Conservation (phyloP, 1,140 invertebrate species). For the Drosophila rufa region DNA sequence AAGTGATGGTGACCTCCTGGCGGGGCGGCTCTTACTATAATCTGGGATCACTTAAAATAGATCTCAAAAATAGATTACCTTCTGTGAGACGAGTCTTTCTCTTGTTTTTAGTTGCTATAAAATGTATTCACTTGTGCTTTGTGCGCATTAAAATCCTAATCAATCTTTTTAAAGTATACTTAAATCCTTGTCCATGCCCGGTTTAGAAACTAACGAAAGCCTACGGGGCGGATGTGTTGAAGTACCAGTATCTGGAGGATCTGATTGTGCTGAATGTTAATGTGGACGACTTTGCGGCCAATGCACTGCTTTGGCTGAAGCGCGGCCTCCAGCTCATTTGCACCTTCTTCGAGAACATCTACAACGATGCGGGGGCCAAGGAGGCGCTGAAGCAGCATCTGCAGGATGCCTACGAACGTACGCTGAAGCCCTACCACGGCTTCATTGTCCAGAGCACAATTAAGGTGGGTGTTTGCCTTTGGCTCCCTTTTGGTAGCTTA, state of each 20-base stretch:
- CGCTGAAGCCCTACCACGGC: conserved; percentile 82
- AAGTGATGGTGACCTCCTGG: too few relatives aligned
- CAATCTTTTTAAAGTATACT: neutral
- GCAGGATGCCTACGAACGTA: conserved; percentile 79
- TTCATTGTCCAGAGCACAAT: conserved; percentile 84
- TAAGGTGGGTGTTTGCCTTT: conserved; percentile 45
- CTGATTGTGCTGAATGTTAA: conserved; percentile 89
- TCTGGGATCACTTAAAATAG: neutral
- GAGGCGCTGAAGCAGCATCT: conserved; percentile 75
- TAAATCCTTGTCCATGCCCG: conserved; percentile 25
- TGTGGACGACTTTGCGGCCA: conserved; percentile 86
- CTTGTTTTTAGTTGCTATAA: neutral
- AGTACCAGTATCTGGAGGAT: conserved; percentile 88
- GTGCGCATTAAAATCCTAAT: neutral
- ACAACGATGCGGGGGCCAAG: conserved; percentile 64
- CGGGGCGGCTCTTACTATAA: neutral
- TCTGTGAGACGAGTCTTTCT: neutral
- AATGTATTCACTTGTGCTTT: neutral
- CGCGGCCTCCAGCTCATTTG: conserved; percentile 83
- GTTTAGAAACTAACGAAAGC: conserved; percentile 88
- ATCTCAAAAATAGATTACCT: neutral
- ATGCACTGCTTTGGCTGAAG: conserved; percentile 86
- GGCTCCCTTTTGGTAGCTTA: too few relatives aligned
- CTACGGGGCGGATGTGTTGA: conserved; percentile 86
- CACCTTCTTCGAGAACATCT: conserved; percentile 82